Conservation (phyloP, 2,888 invertebrate species). For the Idaea dimidiata region DNA sequence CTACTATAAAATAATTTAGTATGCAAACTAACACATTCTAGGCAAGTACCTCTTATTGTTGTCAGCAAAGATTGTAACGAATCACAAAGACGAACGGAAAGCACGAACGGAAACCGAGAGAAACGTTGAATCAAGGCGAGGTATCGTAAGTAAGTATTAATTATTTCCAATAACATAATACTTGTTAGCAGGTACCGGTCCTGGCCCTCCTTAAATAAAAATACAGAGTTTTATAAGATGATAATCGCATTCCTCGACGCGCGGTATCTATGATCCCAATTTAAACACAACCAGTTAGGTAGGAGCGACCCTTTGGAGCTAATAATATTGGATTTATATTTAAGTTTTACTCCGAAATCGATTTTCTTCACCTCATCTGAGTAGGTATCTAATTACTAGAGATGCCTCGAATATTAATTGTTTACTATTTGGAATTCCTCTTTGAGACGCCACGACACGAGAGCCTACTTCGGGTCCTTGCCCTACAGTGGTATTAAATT, state of each 20-base stretch:
- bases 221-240: not conserved
- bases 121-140: not conserved
- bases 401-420: too few species aligned
- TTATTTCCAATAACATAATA: not conserved
- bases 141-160: not conserved
- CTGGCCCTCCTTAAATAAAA: not conserved
- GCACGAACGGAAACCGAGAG: slow-evolving; percentile 17
- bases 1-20: not conserved
- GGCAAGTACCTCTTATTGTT: slow-evolving; percentile 9
- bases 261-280: slow-evolving; percentile 1
- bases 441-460: too few species aligned
- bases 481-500: too few species aligned
- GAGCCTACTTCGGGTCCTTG: too few species aligned
- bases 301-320: not conserved
- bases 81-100: slow-evolving; percentile 17
- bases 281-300: not conserved
- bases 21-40: not conserved
- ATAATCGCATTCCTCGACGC: slow-evolving; percentile 1
- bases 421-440: too few species aligned
- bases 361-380: not conserved
- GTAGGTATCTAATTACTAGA: not conserved
- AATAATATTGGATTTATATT: not conserved
- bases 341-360: not conserved
- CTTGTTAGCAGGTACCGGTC: not conserved
- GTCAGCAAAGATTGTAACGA: slow-evolving; percentile 5